Base-by-base conservation (phyloP, 2,888 invertebrate genomes). In the Colostygia pectinataria region DNA sequence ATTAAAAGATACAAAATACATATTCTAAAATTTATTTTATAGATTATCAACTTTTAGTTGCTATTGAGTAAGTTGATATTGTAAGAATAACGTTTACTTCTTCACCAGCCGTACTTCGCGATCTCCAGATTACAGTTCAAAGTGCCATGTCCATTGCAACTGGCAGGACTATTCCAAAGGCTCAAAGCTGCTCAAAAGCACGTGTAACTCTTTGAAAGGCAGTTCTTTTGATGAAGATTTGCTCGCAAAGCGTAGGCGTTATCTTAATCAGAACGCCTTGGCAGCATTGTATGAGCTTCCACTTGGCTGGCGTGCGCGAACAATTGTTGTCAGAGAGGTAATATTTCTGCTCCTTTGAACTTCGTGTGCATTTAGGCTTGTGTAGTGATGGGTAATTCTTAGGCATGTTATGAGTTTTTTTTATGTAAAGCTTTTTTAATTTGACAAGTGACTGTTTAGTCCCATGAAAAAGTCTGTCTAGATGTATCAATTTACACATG, bases 211-310 rank as follows among this genome's bases (percentile, higher is more conserved):
- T 74, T 80, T 77, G 71, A 77, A 66, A 69, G 59, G 65, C 59
- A 61, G 58, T 57, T 65, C 70, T 70, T 68, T 74, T 72, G 67
- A 71, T 59, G 67, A 61, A 69, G 45, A 51, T 51, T 45, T 51
- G 51, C 65, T 62, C 64, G 68, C 64, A 70, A 71, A 71, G 71
- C 68, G 68, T 61, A 72, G 71, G 77, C 70, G 80, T 84, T 83
- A 81, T 83, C 82, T 83, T 80, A 81, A 84, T 83, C 83, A 82
- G 67, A 67, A 60, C 66, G 76, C 70, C 74, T 77, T 74, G 73
- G 68, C 68, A 69, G 55, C 63, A 80, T 81, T 84, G 83, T 84
- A 65, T 61, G 64, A 63, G 62, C 65, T 70, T 80, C 79, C 81
- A 71, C 65, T 66, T 63, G 70, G 68, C 70, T 71, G 74, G 65